A percentile compares a stretch with the other conserved stretches of the same genome.
phyloP scores from a whole-genome alignment of 1,140 invertebrate genomes.

The Drosophila nigromelanica region DNA sequence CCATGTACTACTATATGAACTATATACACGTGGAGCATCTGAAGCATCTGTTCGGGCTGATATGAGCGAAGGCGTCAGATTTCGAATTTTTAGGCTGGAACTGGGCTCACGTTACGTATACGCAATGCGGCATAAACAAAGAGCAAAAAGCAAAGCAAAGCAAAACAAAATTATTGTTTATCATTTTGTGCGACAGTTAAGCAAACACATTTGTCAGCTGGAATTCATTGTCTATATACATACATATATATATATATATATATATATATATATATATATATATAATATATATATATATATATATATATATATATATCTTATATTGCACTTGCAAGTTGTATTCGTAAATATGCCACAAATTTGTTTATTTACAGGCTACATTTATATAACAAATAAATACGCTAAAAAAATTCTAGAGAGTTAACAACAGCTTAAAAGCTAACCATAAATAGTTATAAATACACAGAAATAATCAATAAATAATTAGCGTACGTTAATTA shows the following conservation, averaged over 20 bases:
- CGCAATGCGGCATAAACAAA: conserved; percentile 35
- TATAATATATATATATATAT: neutral
- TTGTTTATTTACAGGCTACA: conserved; percentile 72
- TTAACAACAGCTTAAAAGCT: conserved; percentile 66
- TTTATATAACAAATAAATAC: conserved; percentile 30
- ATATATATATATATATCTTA: neutral
- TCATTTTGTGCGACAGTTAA: neutral
- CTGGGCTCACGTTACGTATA: conserved; percentile 36
- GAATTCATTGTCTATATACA: conserved; percentile 33
- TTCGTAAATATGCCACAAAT: conserved; percentile 55
- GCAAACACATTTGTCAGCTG: conserved; percentile 37
- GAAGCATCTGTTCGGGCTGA: conserved; percentile 57
- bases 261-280: neutral
- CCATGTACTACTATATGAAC: conserved; percentile 51
- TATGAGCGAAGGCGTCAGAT: conserved; percentile 16
- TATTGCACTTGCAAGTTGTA: neutral
- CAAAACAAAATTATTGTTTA: neutral
- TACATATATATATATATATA: neutral
- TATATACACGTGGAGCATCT: conserved; percentile 50
- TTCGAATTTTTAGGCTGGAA: conserved; percentile 7
- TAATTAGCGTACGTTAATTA: conserved; percentile 70
- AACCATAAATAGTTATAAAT: conserved; percentile 64
- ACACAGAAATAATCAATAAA: conserved; percentile 62
- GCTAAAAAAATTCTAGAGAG: conserved; percentile 49
- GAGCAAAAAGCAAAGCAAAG: neutral